phyloP scores from a whole-genome alignment of 2,797 vertebrate species.

The Macropus fuliginosus region DNA sequence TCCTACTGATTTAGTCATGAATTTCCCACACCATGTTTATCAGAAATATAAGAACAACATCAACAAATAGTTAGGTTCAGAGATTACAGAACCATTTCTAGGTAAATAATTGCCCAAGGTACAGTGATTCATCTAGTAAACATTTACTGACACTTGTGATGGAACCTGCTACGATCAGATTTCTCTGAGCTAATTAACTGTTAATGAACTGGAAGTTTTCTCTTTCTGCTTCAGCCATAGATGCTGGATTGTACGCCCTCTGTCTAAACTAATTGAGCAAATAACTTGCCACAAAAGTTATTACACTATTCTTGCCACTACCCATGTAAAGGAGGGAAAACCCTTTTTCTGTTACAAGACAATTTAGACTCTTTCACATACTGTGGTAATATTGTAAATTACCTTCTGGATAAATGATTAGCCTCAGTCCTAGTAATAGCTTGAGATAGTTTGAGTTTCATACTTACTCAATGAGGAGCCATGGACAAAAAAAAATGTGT shows the following conservation, averaged over 20 bases:
- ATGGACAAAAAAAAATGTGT: background rate
- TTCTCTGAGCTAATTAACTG: background rate
- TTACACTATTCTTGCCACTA: background rate
- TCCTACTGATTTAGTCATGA: background rate
- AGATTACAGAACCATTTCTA: background rate
- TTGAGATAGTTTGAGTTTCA: background rate
- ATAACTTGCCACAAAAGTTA: background rate
- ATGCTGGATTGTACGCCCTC: background rate
- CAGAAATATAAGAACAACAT: background rate
- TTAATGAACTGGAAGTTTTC: background rate
- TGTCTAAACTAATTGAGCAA: background rate
- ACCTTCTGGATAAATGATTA: background rate
- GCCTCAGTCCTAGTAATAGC: background rate
- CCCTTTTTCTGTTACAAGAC: background rate
- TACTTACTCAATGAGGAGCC: background rate
- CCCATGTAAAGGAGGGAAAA: background rate
- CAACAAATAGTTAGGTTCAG: background rate
- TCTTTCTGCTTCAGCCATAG: background rate
- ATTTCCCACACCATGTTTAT: constrained; percentile 33
- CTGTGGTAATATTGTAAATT: background rate
- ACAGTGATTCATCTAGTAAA: background rate
- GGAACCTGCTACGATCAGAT: background rate
- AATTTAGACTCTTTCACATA: background rate
- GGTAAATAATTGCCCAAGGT: background rate
- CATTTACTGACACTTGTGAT: background rate